Evolutionary conservation across 2,797 vertebrate species (phyloP).

Genomic region (Nannoperca australis): DNA sequence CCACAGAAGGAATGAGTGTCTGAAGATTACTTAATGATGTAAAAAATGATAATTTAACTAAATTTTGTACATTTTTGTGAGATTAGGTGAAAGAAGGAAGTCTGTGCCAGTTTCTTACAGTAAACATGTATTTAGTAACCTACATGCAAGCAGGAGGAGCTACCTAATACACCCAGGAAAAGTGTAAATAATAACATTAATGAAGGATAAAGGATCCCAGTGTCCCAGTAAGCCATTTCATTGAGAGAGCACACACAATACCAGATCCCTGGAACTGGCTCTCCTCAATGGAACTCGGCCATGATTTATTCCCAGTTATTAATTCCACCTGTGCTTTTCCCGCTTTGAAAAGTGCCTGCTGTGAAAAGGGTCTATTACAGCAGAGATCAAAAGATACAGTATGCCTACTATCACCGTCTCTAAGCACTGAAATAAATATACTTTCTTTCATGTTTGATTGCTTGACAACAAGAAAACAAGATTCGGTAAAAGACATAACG

Average conservation of each 20-base stretch:
- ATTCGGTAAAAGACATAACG: neutral
- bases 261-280: too few relatives aligned
- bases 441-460: slow-evolving; percentile 11
- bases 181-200: too few relatives aligned
- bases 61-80: neutral
- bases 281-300: too few relatives aligned
- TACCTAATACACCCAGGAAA: neutral
- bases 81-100: neutral
- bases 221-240: too few relatives aligned
- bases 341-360: too few relatives aligned
- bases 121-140: neutral
- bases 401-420: neutral
- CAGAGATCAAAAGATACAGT: neutral
- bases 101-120: neutral
- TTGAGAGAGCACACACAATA: too few relatives aligned
- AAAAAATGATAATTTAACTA: neutral
- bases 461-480: slow-evolving; percentile 4
- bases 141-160: neutral
- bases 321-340: too few relatives aligned
- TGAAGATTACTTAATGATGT: slow-evolving; percentile 11
- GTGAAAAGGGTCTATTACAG: neutral
- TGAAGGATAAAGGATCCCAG: too few relatives aligned
- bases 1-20: slow-evolving; percentile 8
- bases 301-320: too few relatives aligned
- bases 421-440: neutral